Evolutionary conservation across 1,140 invertebrate genomes (phyloP), one percentile per base, ranked within the genome.

Genomic region (Nasonia longicornis): DNA sequence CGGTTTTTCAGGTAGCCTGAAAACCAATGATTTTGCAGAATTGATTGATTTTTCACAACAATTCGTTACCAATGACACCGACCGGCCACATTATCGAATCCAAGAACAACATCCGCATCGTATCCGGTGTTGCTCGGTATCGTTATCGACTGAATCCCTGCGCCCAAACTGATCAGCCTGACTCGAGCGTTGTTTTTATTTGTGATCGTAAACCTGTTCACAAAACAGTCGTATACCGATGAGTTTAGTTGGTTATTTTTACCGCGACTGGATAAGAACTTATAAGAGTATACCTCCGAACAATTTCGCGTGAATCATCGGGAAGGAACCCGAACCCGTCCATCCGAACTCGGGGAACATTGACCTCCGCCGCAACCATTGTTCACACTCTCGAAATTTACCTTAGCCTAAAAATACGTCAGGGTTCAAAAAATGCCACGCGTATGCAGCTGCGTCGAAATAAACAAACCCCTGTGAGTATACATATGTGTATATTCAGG

Each of bases 141-240:
- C 83, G 89, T 88, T 38, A 95, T 89, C 11, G 92, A 91, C 14
- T 92, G 93, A 22, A 95, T 92, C 3, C 92, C 91, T 10, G 93
- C 94, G 63, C 94, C 94, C 87, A 92, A 93, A 42, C 88, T 91
- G 71, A 94, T 93, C 4, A 93, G 84, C 84, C 91, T 89, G n/a
- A 93, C 90, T 58, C 82, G 86, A 77, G 92, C 88, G 48, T 89
- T 87, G 48, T 89, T 88, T 70, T 86, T 85, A 84, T 93, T 93
- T 10, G 85, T 88, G 74, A 93, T 75, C 4, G 92, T 93, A 76
- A 88, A 89, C 22, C 88, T 89, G 42, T 64, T 64, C 26, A 48
- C 45, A 48, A 48, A 48, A 48, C 14, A 3, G 20, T 20, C 48
- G 16, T 52, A 1, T n/a, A 1, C 16, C 4, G 52, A 58, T 20